Evolutionary conservation across 2,113 vertebrate species (phyloP).

Genomic region (Pluvialis apricaria): DNA sequence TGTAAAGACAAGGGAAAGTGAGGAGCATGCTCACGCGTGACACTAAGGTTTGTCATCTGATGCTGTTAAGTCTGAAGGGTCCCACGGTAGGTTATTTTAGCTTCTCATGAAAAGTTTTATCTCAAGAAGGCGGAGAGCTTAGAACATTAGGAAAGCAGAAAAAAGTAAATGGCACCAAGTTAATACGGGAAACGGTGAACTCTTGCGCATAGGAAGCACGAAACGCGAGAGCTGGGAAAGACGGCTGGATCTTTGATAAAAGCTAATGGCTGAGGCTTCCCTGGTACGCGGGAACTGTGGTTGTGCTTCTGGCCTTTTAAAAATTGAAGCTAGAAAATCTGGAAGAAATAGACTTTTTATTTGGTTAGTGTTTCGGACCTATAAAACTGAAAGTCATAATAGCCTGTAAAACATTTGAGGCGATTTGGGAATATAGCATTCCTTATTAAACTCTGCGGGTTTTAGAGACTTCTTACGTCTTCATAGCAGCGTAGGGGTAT

Average conservation of each 20-base stretch:
- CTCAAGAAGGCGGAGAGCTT: neutral
- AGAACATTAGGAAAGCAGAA: neutral
- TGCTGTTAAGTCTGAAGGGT: neutral
- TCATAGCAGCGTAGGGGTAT: neutral
- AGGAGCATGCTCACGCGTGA: accelerated
- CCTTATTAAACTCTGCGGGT: neutral
- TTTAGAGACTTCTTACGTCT: neutral
- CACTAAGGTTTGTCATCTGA: neutral
- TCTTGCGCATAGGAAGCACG: neutral
- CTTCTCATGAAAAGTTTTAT: neutral
- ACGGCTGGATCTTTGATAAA: neutral
- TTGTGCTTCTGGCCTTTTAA: neutral
- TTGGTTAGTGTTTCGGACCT: neutral
- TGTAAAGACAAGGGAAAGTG: neutral
- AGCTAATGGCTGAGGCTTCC: neutral
- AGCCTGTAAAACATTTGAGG: neutral
- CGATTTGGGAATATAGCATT: neutral
- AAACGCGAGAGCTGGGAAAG: neutral
- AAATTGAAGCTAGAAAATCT: neutral
- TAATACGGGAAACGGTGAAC: neutral
- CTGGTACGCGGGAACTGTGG: neutral
- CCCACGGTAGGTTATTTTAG: neutral
- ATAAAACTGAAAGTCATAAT: neutral
- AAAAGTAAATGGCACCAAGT: neutral
- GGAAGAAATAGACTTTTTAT: conserved; percentile 19